Percentiles rank a stretch among this genome's conserved stretches.
Evolutionary conservation across 2,113 vertebrate genomes (phyloP).

Genomic region (Oenanthe oenanthe): DNA sequence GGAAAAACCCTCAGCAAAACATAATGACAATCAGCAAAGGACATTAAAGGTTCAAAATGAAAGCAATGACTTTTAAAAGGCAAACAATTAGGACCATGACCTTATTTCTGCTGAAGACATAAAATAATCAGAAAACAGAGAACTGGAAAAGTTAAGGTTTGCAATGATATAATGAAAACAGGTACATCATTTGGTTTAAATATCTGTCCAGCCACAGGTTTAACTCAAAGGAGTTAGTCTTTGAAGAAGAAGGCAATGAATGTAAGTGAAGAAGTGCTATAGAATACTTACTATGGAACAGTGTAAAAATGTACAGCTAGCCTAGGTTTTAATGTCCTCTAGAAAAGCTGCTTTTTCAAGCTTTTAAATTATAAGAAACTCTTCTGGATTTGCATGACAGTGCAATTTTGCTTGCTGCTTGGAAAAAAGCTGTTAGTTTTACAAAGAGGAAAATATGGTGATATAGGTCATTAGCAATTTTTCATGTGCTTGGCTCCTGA

Average conservation of each 20-base stretch:
- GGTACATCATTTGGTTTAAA: neutral
- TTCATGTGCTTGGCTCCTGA: neutral
- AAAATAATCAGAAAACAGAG: neutral
- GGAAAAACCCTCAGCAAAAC: neutral
- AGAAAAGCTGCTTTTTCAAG: neutral
- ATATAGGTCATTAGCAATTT: neutral
- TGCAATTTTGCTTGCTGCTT: neutral
- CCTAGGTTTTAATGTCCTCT: neutral
- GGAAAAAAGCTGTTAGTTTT: neutral
- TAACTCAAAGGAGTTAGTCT: neutral
- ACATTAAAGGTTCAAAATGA: neutral
- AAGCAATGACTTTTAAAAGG: neutral
- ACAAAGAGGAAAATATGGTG: neutral
- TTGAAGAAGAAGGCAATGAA: neutral
- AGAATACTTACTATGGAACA: neutral
- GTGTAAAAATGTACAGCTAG: fast-evolving
- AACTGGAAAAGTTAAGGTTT: neutral
- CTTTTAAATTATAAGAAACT: neutral
- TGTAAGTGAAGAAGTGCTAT: neutral
- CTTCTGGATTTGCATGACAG: neutral
- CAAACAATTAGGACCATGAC: neutral
- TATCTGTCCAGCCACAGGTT: neutral
- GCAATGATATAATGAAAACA: neutral
- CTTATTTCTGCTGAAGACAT: neutral
- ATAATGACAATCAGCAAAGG: neutral